A percentile compares a stretch with the other conserved stretches of the same genome.
Evolutionary conservation across 2,797 vertebrate genomes (phyloP).

Genomic region (Semotilus atromaculatus): DNA sequence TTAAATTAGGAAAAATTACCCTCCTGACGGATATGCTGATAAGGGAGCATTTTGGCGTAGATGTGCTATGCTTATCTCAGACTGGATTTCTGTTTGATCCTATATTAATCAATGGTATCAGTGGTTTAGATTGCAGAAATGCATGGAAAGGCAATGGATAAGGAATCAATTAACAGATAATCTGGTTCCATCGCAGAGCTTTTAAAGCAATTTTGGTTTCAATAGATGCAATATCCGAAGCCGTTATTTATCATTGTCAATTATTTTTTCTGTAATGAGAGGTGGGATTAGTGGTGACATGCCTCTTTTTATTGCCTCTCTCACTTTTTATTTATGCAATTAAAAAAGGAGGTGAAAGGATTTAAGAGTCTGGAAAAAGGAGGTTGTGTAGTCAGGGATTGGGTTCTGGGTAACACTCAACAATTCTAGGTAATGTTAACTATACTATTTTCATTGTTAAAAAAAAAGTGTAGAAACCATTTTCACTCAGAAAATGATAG

Average conservation of each 20-base stretch:
- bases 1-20: conserved; percentile 41
- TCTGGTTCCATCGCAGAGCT: background rate
- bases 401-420: background rate
- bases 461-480: background rate
- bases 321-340: conserved; percentile 25
- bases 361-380: background rate
- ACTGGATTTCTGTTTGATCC: conserved; percentile 9
- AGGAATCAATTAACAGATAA: conserved; percentile 29
- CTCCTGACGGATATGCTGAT: conserved; percentile 33
- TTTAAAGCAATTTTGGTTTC: conserved; percentile 6
- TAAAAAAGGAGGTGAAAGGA: conserved; percentile 14
- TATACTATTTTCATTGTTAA: background rate
- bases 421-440: background rate
- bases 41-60: background rate
- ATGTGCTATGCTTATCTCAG: conserved; percentile 4
- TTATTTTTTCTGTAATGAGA: background rate
- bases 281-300: conserved; percentile 23
- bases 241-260: conserved; percentile 13
- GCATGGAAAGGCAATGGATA: background rate
- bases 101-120: conserved; percentile 22
- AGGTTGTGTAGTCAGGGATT: background rate
- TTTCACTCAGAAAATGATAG: background rate
- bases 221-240: background rate
- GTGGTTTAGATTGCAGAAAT: background rate
- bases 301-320: too few species aligned